Conservation (phyloP, 2,888 invertebrate species). For the Lithophane semibrunnea region DNA sequence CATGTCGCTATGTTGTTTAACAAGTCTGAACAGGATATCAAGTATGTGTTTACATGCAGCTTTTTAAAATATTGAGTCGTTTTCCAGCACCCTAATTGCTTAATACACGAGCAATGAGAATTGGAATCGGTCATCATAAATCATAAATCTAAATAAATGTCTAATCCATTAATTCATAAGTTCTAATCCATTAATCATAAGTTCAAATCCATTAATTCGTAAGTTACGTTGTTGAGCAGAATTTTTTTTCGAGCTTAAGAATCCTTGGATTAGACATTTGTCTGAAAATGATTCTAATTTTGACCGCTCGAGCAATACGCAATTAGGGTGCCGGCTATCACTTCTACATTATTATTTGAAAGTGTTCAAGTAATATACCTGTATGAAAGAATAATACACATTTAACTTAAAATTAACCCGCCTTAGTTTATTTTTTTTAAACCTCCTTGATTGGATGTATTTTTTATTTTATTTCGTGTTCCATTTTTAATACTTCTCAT, state of each 20-base stretch:
- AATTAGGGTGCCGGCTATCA: neutral
- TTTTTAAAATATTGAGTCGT: neutral
- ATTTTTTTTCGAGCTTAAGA: too few relatives aligned
- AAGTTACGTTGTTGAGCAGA: too few relatives aligned
- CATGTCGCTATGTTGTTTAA: constrained; percentile 96
- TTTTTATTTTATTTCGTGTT: neutral
- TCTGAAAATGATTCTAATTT: neutral
- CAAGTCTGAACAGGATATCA: constrained; percentile 95
- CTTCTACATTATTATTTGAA: neutral
- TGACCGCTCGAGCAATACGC: too few relatives aligned
- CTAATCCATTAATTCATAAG: too few relatives aligned
- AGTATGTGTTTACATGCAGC: constrained; percentile 84
- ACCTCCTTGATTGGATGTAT: neutral
- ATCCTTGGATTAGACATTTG: too few relatives aligned
- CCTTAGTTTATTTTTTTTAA: neutral
- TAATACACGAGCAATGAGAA: too few relatives aligned
- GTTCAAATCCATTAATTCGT: too few relatives aligned
- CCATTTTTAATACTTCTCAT: neutral
- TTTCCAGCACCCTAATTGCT: too few relatives aligned
- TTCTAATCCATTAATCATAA: too few relatives aligned
- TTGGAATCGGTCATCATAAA: too few relatives aligned
- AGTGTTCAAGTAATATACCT: neutral
- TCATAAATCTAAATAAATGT: too few relatives aligned
- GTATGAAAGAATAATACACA: neutral
- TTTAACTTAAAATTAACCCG: neutral